Evolutionary conservation across 2,888 invertebrate species (phyloP), one percentile per base, ranked within the genome.

Genomic region (Nomada ferruginata): DNA sequence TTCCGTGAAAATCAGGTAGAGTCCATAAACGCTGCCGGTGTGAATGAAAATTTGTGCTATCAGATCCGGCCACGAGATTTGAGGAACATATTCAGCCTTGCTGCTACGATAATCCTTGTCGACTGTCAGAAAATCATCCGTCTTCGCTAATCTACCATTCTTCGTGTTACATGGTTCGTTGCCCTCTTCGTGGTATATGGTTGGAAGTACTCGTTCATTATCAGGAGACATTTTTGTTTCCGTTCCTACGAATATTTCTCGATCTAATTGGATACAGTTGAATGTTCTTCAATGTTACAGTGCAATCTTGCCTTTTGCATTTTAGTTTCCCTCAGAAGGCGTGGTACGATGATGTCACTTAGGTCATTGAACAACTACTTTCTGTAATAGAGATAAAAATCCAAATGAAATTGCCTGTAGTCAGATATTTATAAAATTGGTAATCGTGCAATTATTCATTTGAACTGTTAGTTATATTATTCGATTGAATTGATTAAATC

Each of bases 31-130:
- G 84, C 95, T 95, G 50, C 97, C 97, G 77, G 92, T 92, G 93
- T 97, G 97, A 90, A 97, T 94, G 87, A 95, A 95, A 80, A 96
- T 87, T 94, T 97, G 97, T 26, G 95, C 97, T 20, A 94, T 91
- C 2, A 97, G 94, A 92, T 97, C 97, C 0, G 96, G 96, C 97
- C 97, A 97, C 92, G 95, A 95, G 78, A 97, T 95, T 86, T 94
- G 94, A 2, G 97, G 95, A 79, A 93, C 94, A 89, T 96, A 97
- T 83, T 90, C 86, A 7, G 44, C 55, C 18, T 60, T 65, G 50
- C 26, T 75, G 29, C 59, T 55, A 0, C 63, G n/a, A 29, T 82
- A 71, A 26, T 15, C 72, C 13, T 85, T 10, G 20, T 83, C 74
- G 0, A 18, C 60, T 10, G 63, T 23, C 53, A 82, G 26, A 42